A percentile compares a stretch with the other conserved stretches of the same genome.
Conservation (phyloP, 2,888 invertebrate species). For the Halictus quadricinctus region DNA sequence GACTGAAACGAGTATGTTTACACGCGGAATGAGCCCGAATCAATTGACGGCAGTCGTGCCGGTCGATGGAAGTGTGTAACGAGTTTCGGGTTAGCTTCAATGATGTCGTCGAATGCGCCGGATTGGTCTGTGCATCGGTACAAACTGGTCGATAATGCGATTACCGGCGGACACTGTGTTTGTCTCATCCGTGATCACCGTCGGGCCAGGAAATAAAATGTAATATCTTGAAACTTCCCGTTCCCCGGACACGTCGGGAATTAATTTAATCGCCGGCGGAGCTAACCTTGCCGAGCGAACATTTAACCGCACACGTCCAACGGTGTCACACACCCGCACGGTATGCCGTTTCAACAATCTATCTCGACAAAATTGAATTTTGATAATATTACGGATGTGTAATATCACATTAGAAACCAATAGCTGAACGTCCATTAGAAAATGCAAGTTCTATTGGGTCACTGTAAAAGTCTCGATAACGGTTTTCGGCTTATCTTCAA, state of each 20-base stretch:
- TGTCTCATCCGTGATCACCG: constrained; percentile 9
- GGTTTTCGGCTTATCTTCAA: no score
- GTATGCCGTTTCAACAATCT: background rate
- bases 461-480: no score
- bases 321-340: background rate
- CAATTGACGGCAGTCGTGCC: constrained; percentile 42
- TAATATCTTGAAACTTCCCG: constrained; percentile 36
- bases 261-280: constrained; percentile 26
- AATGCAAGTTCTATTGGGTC: background rate
- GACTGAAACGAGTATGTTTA: constrained; percentile 57
- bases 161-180: constrained; percentile 43
- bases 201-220: constrained; percentile 41
- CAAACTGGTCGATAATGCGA: constrained; percentile 57
- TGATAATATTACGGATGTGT: background rate
- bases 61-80: constrained; percentile 42
- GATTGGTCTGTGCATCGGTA: constrained; percentile 52
- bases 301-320: background rate
- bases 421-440: background rate
- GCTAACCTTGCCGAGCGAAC: constrained; percentile 10
- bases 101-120: constrained; percentile 43
- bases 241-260: constrained; percentile 22
- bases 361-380: background rate
- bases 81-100: constrained; percentile 46
- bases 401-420: background rate
- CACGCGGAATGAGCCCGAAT: constrained; percentile 37